phyloP scores from a whole-genome alignment of 2,113 vertebrate genomes.

The Chitala chitala region DNA sequence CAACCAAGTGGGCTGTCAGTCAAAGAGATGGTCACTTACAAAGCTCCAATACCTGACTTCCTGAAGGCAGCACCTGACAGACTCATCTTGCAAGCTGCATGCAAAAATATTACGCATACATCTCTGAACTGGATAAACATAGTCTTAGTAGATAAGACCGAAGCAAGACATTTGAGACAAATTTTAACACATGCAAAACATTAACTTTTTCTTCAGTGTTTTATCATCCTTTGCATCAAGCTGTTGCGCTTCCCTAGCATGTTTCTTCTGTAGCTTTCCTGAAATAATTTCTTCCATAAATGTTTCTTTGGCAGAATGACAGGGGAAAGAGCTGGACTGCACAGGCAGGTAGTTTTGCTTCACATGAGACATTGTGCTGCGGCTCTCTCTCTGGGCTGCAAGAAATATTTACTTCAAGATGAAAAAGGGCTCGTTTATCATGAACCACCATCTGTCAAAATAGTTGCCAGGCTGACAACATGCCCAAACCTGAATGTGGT shows the following conservation, averaged over 20 bases:
- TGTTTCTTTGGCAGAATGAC: constrained; percentile 16
- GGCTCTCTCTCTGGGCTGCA: constrained; percentile 29
- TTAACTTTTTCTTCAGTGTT: background rate
- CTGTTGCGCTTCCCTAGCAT: background rate
- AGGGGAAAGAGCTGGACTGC: constrained; percentile 7
- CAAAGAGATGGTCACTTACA: too few species aligned
- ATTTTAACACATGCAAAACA: too few species aligned
- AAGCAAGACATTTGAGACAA: too few species aligned
- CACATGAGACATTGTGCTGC: constrained; percentile 26
- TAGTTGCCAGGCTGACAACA: constrained; percentile 35
- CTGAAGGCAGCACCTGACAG: too few species aligned
- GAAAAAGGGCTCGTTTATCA: constrained; percentile 42
- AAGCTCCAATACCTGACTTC: too few species aligned
- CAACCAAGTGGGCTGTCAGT: too few species aligned
- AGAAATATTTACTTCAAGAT: constrained; percentile 39
- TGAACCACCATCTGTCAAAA: constrained; percentile 48
- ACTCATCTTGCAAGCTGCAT: too few species aligned
- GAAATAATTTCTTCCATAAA: background rate
- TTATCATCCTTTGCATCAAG: background rate
- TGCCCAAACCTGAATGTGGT: constrained; percentile 38
- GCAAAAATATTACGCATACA: too few species aligned
- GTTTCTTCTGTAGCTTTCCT: constrained; percentile 5
- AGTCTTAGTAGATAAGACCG: too few species aligned
- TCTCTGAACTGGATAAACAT: too few species aligned
- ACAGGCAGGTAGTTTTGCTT: constrained; percentile 11